phyloP scores from a whole-genome alignment of 2,113 vertebrate genomes.

The Oxygymnocypris stewartii region DNA sequence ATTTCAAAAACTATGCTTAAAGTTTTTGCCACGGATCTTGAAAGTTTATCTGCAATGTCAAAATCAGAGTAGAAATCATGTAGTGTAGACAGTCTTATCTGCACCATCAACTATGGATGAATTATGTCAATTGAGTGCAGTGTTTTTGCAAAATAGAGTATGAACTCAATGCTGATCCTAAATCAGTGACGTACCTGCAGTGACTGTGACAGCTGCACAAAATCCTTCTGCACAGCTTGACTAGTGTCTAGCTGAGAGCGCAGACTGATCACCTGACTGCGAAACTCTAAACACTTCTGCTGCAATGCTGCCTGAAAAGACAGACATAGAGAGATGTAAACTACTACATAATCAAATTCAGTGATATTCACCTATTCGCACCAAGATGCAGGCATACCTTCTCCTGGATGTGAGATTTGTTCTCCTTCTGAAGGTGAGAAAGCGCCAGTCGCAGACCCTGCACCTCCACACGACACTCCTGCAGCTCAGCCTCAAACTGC shows the following conservation, averaged over 20 bases:
- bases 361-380: neutral
- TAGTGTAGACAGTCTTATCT: neutral
- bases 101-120: neutral
- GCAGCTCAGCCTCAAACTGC: constrained; percentile 66
- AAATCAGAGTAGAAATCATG: neutral
- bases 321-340: neutral
- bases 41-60: neutral
- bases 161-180: neutral
- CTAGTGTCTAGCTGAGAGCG: constrained; percentile 83
- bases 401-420: constrained; percentile 65
- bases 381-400: constrained; percentile 63
- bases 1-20: neutral
- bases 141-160: neutral
- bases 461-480: constrained; percentile 69
- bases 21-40: neutral
- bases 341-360: neutral
- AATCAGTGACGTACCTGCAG: constrained; percentile 76
- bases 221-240: constrained; percentile 88
- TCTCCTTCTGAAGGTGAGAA: constrained; percentile 70
- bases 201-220: constrained; percentile 86
- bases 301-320: constrained; percentile 69
- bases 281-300: constrained; percentile 78
- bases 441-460: constrained; percentile 74
- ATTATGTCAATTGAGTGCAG: neutral
- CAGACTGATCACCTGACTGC: constrained; percentile 81